A percentile compares a stretch with the other conserved stretches of the same genome.
These are phyloP conservation scores for Gari tellinella DNA, from an alignment of 2,888 invertebrate species.

Conservation along the genomic window DNA sequence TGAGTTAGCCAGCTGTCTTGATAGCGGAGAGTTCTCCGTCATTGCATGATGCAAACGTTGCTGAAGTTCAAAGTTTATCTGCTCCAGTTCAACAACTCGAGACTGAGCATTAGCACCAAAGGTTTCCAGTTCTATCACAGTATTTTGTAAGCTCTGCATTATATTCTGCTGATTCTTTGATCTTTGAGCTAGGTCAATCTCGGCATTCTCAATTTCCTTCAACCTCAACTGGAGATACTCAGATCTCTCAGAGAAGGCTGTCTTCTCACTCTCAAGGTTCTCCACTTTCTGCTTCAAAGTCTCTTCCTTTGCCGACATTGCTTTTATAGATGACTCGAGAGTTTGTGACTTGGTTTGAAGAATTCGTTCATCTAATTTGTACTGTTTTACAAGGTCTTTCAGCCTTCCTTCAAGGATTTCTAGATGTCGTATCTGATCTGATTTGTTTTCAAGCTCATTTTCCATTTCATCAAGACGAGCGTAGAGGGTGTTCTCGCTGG, in stretches of 20 bases:
- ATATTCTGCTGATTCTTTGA: constrained; percentile 73
- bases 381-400: constrained; percentile 73
- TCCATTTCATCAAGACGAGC: constrained; percentile 74
- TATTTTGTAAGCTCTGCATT: constrained; percentile 69
- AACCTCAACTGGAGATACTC: constrained; percentile 72
- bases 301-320: constrained; percentile 75
- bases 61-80: constrained; percentile 72
- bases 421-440: constrained; percentile 73
- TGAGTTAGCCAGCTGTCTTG: constrained; percentile 65
- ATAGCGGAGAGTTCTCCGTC: constrained; percentile 74
- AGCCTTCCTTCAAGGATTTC: constrained; percentile 73
- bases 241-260: constrained; percentile 70
- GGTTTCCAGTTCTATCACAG: constrained; percentile 72
- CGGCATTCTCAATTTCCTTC: constrained; percentile 74
- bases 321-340: constrained; percentile 75
- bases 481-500: constrained; percentile 71
- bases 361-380: constrained; percentile 76
- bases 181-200: constrained; percentile 68
- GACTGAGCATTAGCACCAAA: constrained; percentile 74
- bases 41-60: constrained; percentile 71
- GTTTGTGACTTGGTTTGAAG: constrained; percentile 73
- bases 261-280: constrained; percentile 77
- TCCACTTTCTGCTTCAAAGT: constrained; percentile 74
- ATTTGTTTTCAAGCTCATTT: constrained; percentile 67
- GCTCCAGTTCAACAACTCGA: constrained; percentile 73